Base-by-base conservation (phyloP, 1,140 invertebrate genomes). In the Colletes gigas region DNA sequence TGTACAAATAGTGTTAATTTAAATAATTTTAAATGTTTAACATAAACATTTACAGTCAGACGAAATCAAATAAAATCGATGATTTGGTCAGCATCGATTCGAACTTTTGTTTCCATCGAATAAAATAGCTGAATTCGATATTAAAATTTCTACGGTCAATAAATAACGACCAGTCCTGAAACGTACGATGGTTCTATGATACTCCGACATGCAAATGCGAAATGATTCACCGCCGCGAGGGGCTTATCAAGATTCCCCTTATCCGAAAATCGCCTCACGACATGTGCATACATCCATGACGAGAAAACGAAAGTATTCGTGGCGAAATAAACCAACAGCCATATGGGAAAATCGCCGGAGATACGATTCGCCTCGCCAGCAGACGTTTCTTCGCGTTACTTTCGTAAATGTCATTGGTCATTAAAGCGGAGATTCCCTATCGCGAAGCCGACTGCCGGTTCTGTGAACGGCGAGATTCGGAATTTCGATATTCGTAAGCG, bases 161-260 rank as follows among this genome's bases (percentile, higher is more conserved):
- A 19, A 39, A 21, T 17, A n/a, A 44, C 39, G 9, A 41, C 12
- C 4, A 4, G 14, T 57, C 44, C 17, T 17, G 9, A 19, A 57
- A 19, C 39, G n/a, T 15, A 19, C 30, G 15, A 17, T 3, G 10
- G 8, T 50, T 50, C 10, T 12, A 50, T 50, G 54, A 57, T 57
- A 17, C 17, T 17, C 8, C 63, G 15, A 66, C 17, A 50, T 44
- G 73, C 62, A 59, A 69, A 15, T 47, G 30, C 54, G 63, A 68
- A 39, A 15, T 50, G 74, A 77, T 77, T 50, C 47, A 59, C 39
- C 4, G 57, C 14, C 66, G 17, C n/a, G 9, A 4, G 63, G 30
- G 9, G 5, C 19, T 79, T 85, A 85, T 81, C 78, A 60, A 73
- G 73, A 84, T 85, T 47, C 68, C 52, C 19, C 57, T 84, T 85